Percentiles rank a stretch among this genome's conserved stretches.
Evolutionary conservation across 2,888 invertebrate genomes (phyloP).

Genomic region (Agapetus fuscipes): DNA sequence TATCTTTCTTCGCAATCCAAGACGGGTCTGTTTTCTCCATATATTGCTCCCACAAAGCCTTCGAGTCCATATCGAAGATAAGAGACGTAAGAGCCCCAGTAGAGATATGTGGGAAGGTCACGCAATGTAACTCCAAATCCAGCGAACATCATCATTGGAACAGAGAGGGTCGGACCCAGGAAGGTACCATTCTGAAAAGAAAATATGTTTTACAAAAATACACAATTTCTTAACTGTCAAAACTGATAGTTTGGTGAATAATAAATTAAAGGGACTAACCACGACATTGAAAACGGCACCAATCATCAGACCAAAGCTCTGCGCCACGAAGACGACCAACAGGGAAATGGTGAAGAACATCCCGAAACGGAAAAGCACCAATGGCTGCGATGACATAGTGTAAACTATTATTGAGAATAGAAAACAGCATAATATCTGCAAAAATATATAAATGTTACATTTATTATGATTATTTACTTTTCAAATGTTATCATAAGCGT

Average conservation of each 20-base stretch:
- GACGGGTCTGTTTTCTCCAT: conserved; percentile 64
- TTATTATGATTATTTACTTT: too few species aligned
- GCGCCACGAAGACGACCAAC: conserved; percentile 79
- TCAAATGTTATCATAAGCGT: too few species aligned
- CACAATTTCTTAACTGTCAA: background rate
- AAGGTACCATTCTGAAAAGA: conserved; percentile 82
- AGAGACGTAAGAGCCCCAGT: conserved; percentile 88
- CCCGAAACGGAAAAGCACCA: conserved; percentile 64
- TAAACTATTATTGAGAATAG: conserved; percentile 70
- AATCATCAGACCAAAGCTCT: conserved; percentile 85
- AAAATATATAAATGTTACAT: conserved; percentile 23
- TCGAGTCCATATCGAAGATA: conserved; percentile 88
- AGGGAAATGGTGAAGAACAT: conserved; percentile 77
- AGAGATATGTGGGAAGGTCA: conserved; percentile 75
- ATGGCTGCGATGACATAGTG: conserved; percentile 83
- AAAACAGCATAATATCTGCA: conserved; percentile 55
- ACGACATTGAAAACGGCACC: conserved; percentile 82
- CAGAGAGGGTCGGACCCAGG: conserved; percentile 81
- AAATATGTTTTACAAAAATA: background rate
- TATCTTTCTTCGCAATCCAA: conserved; percentile 70
- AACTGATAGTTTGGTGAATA: background rate
- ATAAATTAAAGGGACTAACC: conserved; percentile 43
- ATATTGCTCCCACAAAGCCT: conserved; percentile 75
- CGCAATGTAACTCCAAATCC: conserved; percentile 88
- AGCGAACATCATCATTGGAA: conserved; percentile 95